A percentile compares a stretch with the other conserved stretches of the same genome.
These are phyloP conservation scores for Oscheius sp. DNA, from an alignment of 1,140 invertebrate genomes.

Conservation along the genomic window DNA sequence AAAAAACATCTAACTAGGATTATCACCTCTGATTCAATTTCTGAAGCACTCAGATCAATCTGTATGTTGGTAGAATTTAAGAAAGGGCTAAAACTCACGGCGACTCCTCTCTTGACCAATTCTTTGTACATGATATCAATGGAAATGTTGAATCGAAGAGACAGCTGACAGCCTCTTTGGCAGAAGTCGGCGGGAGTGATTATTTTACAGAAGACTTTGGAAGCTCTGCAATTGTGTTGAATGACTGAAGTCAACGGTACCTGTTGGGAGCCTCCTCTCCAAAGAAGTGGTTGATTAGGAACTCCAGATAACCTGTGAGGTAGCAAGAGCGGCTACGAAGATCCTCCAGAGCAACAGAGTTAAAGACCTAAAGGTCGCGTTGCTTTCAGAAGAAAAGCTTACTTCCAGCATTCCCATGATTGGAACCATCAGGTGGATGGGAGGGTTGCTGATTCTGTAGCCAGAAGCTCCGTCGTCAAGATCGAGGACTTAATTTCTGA, in stretches of 20 bases:
- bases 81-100: constrained; percentile 58
- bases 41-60: neutral
- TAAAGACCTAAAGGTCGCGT: constrained; percentile 18
- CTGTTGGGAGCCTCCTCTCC: constrained; percentile 14
- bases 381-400: neutral
- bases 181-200: constrained; percentile 66
- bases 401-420: constrained; percentile 62
- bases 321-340: constrained; percentile 65
- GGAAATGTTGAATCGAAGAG: constrained; percentile 62
- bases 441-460: constrained; percentile 67
- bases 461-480: constrained; percentile 63
- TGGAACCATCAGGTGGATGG: constrained; percentile 65
- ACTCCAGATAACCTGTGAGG: constrained; percentile 68
- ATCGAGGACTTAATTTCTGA: constrained; percentile 62
- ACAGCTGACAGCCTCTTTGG: constrained; percentile 67
- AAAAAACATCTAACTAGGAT: too few species aligned
- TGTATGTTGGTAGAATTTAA: neutral
- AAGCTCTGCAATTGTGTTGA: neutral
- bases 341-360: constrained; percentile 57
- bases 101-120: constrained; percentile 65
- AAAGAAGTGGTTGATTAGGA: constrained; percentile 60
- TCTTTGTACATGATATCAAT: constrained; percentile 64
- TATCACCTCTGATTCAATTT: neutral
- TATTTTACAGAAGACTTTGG: constrained; percentile 56
- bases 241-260: neutral